Conservation (phyloP, 2,888 invertebrate species). For the Agapostemon virescens region DNA sequence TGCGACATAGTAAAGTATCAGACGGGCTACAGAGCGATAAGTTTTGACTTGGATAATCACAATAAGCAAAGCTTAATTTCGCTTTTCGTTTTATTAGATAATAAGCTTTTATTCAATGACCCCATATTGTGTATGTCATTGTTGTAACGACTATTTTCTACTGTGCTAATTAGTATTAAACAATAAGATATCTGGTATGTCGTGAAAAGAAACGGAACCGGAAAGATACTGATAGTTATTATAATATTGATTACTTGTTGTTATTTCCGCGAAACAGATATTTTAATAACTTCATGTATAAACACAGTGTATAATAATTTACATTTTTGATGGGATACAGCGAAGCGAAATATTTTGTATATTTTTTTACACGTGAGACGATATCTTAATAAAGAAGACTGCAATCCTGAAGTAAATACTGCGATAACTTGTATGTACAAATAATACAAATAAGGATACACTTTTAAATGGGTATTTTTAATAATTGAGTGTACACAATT, state of each 20-base stretch:
- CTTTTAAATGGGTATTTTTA: background rate
- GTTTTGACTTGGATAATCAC: background rate
- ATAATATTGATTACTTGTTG: background rate
- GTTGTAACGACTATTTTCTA: background rate
- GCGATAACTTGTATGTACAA: constrained; percentile 9
- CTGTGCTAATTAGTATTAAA: background rate
- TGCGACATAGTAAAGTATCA: background rate
- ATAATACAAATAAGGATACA: background rate
- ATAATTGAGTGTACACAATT: background rate
- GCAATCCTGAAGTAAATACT: constrained; percentile 63
- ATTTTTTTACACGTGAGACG: background rate
- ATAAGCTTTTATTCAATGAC: background rate
- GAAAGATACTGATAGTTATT: background rate
- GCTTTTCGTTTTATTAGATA: background rate
- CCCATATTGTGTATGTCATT: background rate
- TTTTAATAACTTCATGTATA: background rate
- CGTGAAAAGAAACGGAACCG: background rate
- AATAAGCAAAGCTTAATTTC: background rate
- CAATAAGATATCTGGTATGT: background rate
- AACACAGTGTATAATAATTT: background rate
- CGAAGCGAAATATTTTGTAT: background rate
- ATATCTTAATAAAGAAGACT: constrained; percentile 63
- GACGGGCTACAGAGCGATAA: background rate
- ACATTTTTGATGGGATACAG: background rate
- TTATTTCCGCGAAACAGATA: background rate